Percentiles rank a stretch among this genome's conserved stretches.
These are phyloP conservation scores for Sminthurinus signatus DNA, from an alignment of 1,140 invertebrate species.

Conservation along the genomic window DNA sequence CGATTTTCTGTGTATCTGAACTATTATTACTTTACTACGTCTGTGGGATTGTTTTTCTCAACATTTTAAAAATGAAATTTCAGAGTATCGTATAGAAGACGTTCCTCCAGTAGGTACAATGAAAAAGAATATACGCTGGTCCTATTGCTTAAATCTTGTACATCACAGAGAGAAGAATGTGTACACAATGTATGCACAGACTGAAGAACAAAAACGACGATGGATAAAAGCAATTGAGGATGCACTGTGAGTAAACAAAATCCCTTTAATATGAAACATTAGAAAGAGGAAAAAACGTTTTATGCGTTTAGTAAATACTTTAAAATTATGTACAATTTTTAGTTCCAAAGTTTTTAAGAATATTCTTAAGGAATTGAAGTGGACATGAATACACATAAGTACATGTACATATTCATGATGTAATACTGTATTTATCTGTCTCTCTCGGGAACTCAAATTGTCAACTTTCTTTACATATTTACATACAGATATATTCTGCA, in stretches of 20 bases:
- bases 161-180: constrained; percentile 72
- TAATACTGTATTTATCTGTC: too few relatives aligned
- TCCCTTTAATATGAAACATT: neutral
- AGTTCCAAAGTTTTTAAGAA: constrained; percentile 2
- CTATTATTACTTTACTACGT: too few relatives aligned
- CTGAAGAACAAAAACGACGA: constrained; percentile 74
- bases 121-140: constrained; percentile 62
- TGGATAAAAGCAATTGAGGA: constrained; percentile 89
- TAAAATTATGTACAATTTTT: constrained; percentile 32
- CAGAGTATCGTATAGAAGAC: constrained; percentile 85
- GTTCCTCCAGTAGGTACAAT: constrained; percentile 48
- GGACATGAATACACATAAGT: too few relatives aligned
- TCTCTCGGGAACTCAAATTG: too few relatives aligned
- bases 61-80: too few relatives aligned
- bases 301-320: constrained; percentile 7
- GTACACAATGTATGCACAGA: constrained; percentile 84
- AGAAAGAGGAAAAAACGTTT: too few relatives aligned
- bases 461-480: too few relatives aligned
- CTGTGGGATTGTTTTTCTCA: too few relatives aligned
- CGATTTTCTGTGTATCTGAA: too few relatives aligned
- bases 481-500: too few relatives aligned
- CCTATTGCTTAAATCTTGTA: constrained; percentile 74
- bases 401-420: too few relatives aligned
- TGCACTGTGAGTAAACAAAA: constrained; percentile 83
- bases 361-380: neutral